These are phyloP conservation scores for Xiphorhynchus erythropygius DNA, from an alignment of 2,797 vertebrate genomes.

Conservation along the genomic window DNA sequence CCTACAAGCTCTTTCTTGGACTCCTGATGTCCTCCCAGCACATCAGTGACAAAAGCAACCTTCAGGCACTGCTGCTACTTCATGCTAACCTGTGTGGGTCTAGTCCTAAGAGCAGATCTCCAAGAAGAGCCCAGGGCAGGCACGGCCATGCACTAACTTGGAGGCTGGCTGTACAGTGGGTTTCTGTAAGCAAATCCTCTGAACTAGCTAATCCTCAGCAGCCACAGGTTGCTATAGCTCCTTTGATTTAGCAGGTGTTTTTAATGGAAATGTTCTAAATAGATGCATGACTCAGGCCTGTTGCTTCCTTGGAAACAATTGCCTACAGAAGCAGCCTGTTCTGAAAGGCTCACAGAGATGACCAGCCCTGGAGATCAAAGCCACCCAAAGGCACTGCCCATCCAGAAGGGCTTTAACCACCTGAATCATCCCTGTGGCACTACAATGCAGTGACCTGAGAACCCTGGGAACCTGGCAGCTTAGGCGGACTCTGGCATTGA, in stretches of 20 bases:
- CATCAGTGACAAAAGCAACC: not conserved
- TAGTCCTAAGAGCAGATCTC: not conserved
- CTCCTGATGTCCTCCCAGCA: not conserved
- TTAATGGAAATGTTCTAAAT: slow-evolving; percentile 68
- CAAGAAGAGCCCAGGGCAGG: not conserved
- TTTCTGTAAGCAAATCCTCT: slow-evolving; percentile 28
- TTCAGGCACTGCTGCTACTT: not conserved
- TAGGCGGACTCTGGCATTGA: not conserved
- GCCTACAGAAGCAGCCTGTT: slow-evolving; percentile 48
- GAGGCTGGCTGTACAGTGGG: not conserved
- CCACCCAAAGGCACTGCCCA: not conserved
- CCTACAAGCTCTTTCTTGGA: not conserved
- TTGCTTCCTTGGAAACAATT: slow-evolving; percentile 69
- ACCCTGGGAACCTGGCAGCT: not conserved
- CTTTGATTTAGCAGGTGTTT: slow-evolving; percentile 68
- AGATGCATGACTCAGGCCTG: slow-evolving; percentile 56
- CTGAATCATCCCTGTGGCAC: not conserved
- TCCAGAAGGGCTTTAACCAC: not conserved
- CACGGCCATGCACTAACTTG: rapidly evolving
- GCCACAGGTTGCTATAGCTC: slow-evolving; percentile 61
- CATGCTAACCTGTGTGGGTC: rapidly evolving
- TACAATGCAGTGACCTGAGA: not conserved
- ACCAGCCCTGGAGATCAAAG: slow-evolving; percentile 33
- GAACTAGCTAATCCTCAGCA: slow-evolving; percentile 55
- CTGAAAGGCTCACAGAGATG: not conserved